phyloP scores from a whole-genome alignment of 2,113 vertebrate genomes.

The Cygnus atratus region DNA sequence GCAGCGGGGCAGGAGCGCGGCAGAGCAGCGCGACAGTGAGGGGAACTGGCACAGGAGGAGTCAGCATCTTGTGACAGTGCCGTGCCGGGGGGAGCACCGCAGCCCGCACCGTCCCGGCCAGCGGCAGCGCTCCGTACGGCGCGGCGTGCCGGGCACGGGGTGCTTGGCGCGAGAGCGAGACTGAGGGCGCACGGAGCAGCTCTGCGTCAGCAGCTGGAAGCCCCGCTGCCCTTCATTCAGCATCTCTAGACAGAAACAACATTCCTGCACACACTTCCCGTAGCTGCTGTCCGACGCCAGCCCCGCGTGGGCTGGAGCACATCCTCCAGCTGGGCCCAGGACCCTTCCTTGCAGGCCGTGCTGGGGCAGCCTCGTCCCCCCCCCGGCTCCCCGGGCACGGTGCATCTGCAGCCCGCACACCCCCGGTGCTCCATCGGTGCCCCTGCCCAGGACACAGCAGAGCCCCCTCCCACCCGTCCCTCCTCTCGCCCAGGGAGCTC shows the following conservation, averaged over 20 bases:
- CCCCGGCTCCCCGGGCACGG: background rate
- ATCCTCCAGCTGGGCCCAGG: conserved; percentile 37
- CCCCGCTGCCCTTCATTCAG: background rate
- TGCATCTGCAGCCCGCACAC: rapidly evolving
- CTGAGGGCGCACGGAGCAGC: background rate
- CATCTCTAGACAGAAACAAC: conserved; percentile 64
- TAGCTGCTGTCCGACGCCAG: background rate
- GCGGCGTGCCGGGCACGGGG: rapidly evolving
- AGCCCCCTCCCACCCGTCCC: background rate
- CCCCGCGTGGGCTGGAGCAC: background rate
- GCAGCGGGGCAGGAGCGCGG: background rate
- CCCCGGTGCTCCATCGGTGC: rapidly evolving
- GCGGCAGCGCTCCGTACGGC: rapidly evolving
- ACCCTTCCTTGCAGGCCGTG: background rate
- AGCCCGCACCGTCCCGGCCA: too few species aligned
- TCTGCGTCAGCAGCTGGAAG: background rate
- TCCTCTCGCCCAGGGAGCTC: background rate
- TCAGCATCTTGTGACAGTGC: conserved; percentile 39
- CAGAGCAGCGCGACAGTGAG: background rate
- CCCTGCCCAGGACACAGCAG: background rate
- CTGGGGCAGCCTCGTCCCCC: rapidly evolving
- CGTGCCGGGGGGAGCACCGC: rapidly evolving
- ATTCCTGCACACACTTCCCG: conserved; percentile 44
- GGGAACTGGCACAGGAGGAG: background rate
- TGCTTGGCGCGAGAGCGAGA: rapidly evolving